Evolutionary conservation across 1,140 invertebrate species (phyloP).

Genomic region (Dendroctonus ponderosae): DNA sequence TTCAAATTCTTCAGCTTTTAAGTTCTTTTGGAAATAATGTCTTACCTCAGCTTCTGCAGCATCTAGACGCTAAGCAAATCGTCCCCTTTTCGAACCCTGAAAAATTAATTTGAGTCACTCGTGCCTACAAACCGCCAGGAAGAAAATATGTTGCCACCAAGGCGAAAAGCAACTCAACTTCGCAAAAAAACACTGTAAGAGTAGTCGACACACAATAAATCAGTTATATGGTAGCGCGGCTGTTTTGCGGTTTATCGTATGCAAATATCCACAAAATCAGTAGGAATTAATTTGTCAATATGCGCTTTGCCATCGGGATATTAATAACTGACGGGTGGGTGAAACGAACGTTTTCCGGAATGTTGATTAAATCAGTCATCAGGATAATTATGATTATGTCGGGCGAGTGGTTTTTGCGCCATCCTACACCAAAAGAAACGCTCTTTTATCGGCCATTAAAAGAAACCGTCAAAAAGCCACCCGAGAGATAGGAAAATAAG

Average conservation of each 20-base stretch:
- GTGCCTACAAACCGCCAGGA: background rate
- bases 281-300: conserved; percentile 39
- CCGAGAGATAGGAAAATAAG: too few relatives aligned
- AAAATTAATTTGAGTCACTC: background rate
- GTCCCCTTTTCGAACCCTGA: too few relatives aligned
- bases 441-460: too few relatives aligned
- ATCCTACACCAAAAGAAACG: too few relatives aligned
- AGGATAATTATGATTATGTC: too few relatives aligned
- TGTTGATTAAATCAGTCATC: conserved; percentile 1
- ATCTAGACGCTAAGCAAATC: too few relatives aligned
- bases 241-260: conserved; percentile 34
- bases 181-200: background rate
- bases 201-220: background rate
- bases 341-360: background rate
- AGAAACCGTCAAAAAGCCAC: too few relatives aligned
- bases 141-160: background rate
- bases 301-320: conserved; percentile 21
- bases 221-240: conserved; percentile 38
- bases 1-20: too few relatives aligned
- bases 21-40: too few relatives aligned
- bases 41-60: too few relatives aligned
- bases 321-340: conserved; percentile 8
- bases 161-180: background rate
- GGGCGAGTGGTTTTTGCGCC: too few relatives aligned
- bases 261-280: conserved; percentile 38